Percentiles rank a stretch among this genome's conserved stretches.
Evolutionary conservation across 2,888 invertebrate genomes (phyloP).

Genomic region (Lucinisca nassula): DNA sequence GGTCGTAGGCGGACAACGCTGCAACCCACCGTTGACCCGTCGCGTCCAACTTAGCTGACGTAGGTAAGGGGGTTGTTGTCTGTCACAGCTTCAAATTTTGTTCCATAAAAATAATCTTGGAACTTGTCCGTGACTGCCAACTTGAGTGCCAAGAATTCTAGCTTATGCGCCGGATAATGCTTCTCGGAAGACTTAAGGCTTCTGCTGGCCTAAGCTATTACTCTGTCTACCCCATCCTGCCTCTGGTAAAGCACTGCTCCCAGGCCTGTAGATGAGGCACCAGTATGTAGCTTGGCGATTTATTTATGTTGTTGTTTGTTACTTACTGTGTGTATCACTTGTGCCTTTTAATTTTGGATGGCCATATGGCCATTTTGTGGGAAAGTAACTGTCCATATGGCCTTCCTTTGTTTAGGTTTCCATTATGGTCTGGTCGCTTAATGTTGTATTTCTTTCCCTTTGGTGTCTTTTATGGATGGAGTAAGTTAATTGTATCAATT

Average conservation of each 20-base stretch:
- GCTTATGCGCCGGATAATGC: constrained; percentile 54
- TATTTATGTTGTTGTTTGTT: too few relatives aligned
- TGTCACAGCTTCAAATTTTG: constrained; percentile 33
- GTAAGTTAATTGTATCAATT: too few relatives aligned
- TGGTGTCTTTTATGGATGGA: too few relatives aligned
- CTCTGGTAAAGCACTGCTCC: constrained; percentile 57
- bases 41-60: constrained; percentile 39
- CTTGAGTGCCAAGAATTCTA: constrained; percentile 56
- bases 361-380: too few relatives aligned
- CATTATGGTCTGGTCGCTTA: too few relatives aligned
- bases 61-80: constrained; percentile 64
- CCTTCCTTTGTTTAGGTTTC: too few relatives aligned
- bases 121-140: constrained; percentile 61
- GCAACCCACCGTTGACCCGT: neutral
- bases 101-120: constrained; percentile 48
- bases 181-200: constrained; percentile 33
- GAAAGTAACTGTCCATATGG: too few relatives aligned
- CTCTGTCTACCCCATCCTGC: constrained; percentile 25
- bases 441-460: too few relatives aligned
- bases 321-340: too few relatives aligned
- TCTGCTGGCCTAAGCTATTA: constrained; percentile 47
- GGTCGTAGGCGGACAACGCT: neutral
- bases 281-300: constrained; percentile 43
- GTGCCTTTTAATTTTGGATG: too few relatives aligned
- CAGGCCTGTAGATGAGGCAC: constrained; percentile 38